Percentiles rank a stretch among this genome's conserved stretches.
Conservation (phyloP, 2,888 invertebrate species). For the Pseudoips prasinana region DNA sequence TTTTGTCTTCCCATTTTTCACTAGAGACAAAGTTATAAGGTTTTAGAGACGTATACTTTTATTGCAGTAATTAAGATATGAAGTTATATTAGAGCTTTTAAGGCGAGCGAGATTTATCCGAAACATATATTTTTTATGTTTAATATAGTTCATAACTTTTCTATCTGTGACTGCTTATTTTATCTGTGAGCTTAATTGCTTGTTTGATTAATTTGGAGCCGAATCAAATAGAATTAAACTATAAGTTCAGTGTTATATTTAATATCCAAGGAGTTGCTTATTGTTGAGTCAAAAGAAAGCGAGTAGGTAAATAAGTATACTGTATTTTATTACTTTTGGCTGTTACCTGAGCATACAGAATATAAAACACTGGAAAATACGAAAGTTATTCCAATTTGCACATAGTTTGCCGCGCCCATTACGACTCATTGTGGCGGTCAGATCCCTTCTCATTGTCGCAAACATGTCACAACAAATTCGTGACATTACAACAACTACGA, state of each 20-base stretch:
- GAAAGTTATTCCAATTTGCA: slow-evolving; percentile 36
- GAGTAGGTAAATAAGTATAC: too few relatives aligned
- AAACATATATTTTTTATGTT: slow-evolving; percentile 38
- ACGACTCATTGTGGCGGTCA: slow-evolving; percentile 30
- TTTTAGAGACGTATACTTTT: slow-evolving; percentile 68
- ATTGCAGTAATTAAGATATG: slow-evolving; percentile 77
- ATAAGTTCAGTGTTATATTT: neutral
- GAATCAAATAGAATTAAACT: slow-evolving; percentile 1
- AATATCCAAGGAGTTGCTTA: too few relatives aligned
- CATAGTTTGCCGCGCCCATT: slow-evolving; percentile 28
- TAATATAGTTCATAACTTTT: slow-evolving; percentile 42
- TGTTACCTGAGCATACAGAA: slow-evolving; percentile 20
- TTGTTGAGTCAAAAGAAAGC: too few relatives aligned
- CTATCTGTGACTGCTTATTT: slow-evolving; percentile 18
- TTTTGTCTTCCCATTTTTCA: slow-evolving; percentile 66
- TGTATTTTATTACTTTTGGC: too few relatives aligned
- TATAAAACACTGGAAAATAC: slow-evolving; percentile 24
- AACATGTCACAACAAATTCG: slow-evolving; percentile 46
- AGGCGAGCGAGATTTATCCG: slow-evolving; percentile 48
- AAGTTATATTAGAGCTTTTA: slow-evolving; percentile 70
- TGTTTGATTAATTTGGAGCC: slow-evolving; percentile 18
- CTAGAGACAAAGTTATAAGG: slow-evolving; percentile 65
- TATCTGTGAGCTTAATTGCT: slow-evolving; percentile 23
- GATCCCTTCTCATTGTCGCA: slow-evolving; percentile 42
- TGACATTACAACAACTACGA: slow-evolving; percentile 37